These are phyloP conservation scores for Smithornis capensis DNA, from an alignment of 2,113 vertebrate species.

Conservation along the genomic window DNA sequence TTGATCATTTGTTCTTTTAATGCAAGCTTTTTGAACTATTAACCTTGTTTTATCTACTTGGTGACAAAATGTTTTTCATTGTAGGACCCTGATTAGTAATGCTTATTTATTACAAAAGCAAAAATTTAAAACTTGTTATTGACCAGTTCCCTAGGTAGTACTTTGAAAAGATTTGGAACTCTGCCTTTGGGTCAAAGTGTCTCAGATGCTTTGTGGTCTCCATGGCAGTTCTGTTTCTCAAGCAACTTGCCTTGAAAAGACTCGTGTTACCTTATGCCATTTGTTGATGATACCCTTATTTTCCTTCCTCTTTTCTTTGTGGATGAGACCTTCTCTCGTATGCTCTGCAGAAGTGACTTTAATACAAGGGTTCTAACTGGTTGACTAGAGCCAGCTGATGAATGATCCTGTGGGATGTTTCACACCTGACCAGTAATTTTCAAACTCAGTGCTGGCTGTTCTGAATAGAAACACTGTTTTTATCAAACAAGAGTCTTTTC, in stretches of 20 bases:
- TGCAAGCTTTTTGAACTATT: slow-evolving; percentile 20
- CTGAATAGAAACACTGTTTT: neutral
- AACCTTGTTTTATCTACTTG: slow-evolving; percentile 16
- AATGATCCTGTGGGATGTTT: neutral
- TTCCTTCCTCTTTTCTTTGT: neutral
- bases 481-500: neutral
- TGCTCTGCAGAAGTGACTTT: neutral
- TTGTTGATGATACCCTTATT: neutral
- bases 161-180: slow-evolving; percentile 61
- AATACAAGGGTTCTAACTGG: neutral
- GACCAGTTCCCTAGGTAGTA: slow-evolving; percentile 58
- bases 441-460: neutral
- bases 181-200: slow-evolving; percentile 63
- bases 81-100: slow-evolving; percentile 11
- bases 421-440: neutral
- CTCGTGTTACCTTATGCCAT: slow-evolving; percentile 32
- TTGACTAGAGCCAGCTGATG: neutral
- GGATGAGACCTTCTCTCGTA: neutral
- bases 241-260: slow-evolving; percentile 50
- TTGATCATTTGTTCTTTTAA: slow-evolving; percentile 9
- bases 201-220: slow-evolving; percentile 65
- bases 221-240: slow-evolving; percentile 59
- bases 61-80: slow-evolving; percentile 26
- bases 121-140: slow-evolving; percentile 52
- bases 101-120: slow-evolving; percentile 48